Evolutionary conservation across 2,888 invertebrate species (phyloP), one percentile per base, ranked within the genome.

Genomic region (Agonopterix alstromeriana): DNA sequence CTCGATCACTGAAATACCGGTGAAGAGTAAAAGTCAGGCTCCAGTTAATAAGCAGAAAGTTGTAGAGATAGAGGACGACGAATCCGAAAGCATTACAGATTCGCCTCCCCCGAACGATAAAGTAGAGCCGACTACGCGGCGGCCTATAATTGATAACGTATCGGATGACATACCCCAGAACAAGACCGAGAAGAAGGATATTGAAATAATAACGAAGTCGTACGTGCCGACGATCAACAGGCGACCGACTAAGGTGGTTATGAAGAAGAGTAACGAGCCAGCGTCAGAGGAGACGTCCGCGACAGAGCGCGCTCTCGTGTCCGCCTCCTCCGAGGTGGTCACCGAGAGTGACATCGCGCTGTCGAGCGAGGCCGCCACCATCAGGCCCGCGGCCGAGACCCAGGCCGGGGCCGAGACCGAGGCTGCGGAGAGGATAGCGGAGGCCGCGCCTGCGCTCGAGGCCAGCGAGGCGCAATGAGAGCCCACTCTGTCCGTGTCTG

Each of bases 81-180:
- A 84, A 35, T 58, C 65, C 0, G 77, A 72, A 27, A 59, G 57
- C 11, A 72, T 87, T n/a, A 83, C 86, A 1, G 88, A 88, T 51
- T 72, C 79, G 0, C 73, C 74, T 2, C 69, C 77, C 3, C 86
- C 86, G 0, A 67, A 79, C 52, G 84, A 89, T 52, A 82, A 78
- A 54, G 65, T 74, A 35, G 86, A 86, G 63, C 83, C 86, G 11
- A 85, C 84, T 1, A 84, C 83, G 10, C 74, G 77, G 10, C 66
- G 84, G 14, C 78, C 84, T 1, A 77, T 82, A 40, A 89, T 89
- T 8, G 89, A 89, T 52, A 81, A 80, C 49, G 89, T 89, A 4
- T 77, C 83, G 4, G 82, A 82, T 46, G 65, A 71, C 10, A 57
- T 11, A 3, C n/a, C 8, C 42, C 67, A 58, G 12, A 77, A 76